Evolutionary conservation across 2,888 invertebrate species (phyloP).

Genomic region (Mimas tiliae): DNA sequence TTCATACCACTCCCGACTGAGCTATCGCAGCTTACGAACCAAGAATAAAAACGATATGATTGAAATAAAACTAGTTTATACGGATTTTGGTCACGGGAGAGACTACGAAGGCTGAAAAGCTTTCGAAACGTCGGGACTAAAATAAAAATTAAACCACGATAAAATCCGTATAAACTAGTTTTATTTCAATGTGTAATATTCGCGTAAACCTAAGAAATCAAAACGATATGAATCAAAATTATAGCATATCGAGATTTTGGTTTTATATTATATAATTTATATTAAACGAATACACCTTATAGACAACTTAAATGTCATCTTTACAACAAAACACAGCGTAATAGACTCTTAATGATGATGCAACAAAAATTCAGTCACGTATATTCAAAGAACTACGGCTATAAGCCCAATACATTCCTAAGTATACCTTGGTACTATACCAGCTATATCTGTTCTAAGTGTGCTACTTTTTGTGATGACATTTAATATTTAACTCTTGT

Average conservation of each 20-base stretch:
- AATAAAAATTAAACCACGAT: too few species aligned
- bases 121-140: too few species aligned
- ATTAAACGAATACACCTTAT: not conserved
- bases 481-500: constrained; percentile 46
- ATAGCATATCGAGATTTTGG: not conserved
- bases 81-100: too few species aligned
- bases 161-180: too few species aligned
- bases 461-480: constrained; percentile 54
- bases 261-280: not conserved
- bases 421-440: constrained; percentile 16
- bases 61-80: too few species aligned
- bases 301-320: not conserved
- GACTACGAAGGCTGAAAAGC: too few species aligned
- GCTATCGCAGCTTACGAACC: too few species aligned
- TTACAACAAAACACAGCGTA: constrained; percentile 8
- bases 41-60: too few species aligned
- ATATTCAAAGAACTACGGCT: constrained; percentile 26
- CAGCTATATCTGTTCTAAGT: constrained; percentile 40
- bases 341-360: constrained; percentile 27
- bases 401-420: constrained; percentile 19
- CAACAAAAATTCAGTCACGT: constrained; percentile 30
- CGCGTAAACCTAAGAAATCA: too few species aligned
- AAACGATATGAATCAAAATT: not conserved
- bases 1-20: too few species aligned
- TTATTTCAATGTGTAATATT: too few species aligned